Percentiles rank a stretch among this genome's conserved stretches.
Evolutionary conservation across 2,888 invertebrate genomes (phyloP).

Genomic region (Pharmacophagus antenor): DNA sequence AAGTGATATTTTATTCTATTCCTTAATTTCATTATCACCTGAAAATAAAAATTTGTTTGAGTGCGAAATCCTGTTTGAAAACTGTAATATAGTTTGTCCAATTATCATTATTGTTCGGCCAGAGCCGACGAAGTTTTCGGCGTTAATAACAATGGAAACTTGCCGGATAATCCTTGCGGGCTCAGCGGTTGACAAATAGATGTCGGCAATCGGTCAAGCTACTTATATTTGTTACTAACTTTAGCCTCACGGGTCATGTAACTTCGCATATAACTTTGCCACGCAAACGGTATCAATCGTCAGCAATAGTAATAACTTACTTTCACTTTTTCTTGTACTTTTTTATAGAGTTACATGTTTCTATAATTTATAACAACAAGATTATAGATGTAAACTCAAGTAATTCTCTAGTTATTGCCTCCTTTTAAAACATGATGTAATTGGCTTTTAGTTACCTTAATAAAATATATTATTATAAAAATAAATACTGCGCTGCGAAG

Average conservation of each 20-base stretch:
- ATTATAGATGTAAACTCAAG: no score
- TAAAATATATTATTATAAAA: no score
- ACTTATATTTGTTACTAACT: constrained; percentile 23
- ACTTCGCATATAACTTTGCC: neutral
- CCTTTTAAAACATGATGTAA: no score
- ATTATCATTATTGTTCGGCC: constrained; percentile 7
- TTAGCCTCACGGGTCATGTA: constrained; percentile 10
- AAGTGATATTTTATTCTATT: neutral
- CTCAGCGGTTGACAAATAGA: constrained; percentile 18
- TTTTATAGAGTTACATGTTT: no score
- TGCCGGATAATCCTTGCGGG: constrained; percentile 24
- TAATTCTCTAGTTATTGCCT: no score
- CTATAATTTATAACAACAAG: no score
- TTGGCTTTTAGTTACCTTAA: no score
- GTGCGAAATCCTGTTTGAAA: neutral
- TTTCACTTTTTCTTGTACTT: neutral
- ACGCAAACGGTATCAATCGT: constrained; percentile 1
- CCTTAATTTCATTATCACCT: neutral
- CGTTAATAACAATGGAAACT: constrained; percentile 21
- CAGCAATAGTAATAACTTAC: neutral
- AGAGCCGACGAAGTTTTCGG: constrained; percentile 10
- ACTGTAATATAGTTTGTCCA: neutral
- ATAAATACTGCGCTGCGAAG: no score
- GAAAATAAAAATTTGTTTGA: neutral
- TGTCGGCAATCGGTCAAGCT: constrained; percentile 12